Percentiles rank a stretch among this genome's conserved stretches.
phyloP scores from a whole-genome alignment of 2,113 vertebrate species.

The Polyodon spathula region DNA sequence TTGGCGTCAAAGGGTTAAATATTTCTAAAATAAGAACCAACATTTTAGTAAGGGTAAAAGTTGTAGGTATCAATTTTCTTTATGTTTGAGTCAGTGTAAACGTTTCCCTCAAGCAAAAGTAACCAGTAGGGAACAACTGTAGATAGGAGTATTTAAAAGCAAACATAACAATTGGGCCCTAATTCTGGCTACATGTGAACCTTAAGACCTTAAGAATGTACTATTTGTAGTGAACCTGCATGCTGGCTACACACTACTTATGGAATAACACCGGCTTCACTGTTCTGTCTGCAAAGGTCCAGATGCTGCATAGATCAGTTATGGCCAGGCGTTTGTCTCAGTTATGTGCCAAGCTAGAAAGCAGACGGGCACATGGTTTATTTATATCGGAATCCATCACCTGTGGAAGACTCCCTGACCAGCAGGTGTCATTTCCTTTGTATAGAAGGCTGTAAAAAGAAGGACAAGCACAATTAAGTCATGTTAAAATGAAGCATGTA shows the following conservation, averaged over 20 bases:
- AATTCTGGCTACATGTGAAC: no score
- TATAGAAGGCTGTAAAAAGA: neutral
- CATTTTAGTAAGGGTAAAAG: no score
- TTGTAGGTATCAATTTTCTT: no score
- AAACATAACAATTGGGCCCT: no score
- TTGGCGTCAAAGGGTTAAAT: no score
- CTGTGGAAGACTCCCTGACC: constrained; percentile 4
- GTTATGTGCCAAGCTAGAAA: constrained; percentile 13
- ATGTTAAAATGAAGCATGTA: neutral
- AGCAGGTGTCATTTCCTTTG: neutral
- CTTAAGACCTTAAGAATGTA: no score
- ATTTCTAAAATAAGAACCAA: no score
- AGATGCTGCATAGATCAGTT: constrained; percentile 4
- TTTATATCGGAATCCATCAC: neutral
- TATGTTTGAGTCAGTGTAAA: no score
- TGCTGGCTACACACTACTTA: constrained; percentile 13
- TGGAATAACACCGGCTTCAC: constrained; percentile 12
- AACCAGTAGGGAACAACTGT: no score
- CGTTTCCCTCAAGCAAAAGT: no score
- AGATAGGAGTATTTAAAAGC: no score
- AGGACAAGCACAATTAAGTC: neutral
- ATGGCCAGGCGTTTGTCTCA: constrained; percentile 20
- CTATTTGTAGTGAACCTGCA: constrained; percentile 14
- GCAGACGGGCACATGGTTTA: neutral
- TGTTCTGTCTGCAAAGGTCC: neutral